Percentiles rank a stretch among this genome's conserved stretches.
These are phyloP conservation scores for Cephalopterus ornatus DNA, from an alignment of 2,113 vertebrate genomes.

Conservation along the genomic window DNA sequence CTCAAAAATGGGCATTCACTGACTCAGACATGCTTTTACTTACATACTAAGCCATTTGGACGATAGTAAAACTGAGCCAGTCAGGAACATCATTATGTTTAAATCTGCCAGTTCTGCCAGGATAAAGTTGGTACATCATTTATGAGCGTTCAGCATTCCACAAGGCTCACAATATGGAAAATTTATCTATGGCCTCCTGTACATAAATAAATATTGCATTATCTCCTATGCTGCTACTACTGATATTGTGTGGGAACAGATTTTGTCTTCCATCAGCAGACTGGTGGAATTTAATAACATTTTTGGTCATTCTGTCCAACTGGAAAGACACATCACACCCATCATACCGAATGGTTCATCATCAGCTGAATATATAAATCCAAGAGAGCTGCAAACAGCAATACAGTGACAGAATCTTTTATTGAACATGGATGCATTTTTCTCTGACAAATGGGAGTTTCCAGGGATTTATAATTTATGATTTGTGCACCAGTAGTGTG, in stretches of 20 bases:
- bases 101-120: conserved; percentile 52
- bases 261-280: conserved; percentile 59
- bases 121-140: conserved; percentile 61
- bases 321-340: conserved; percentile 55
- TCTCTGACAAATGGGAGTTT: conserved; percentile 10
- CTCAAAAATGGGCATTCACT: conserved; percentile 56
- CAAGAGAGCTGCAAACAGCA: conserved; percentile 34
- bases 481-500: not conserved
- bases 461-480: conserved; percentile 5
- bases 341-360: conserved; percentile 35
- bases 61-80: conserved; percentile 54
- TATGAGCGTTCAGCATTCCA: conserved; percentile 38
- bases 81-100: conserved; percentile 36
- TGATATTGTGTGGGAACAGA: conserved; percentile 48
- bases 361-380: conserved; percentile 51
- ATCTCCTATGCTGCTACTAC: conserved; percentile 21
- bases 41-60: conserved; percentile 56
- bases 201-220: conserved; percentile 66
- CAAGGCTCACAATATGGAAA: conserved; percentile 61
- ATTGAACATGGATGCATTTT: conserved; percentile 23
- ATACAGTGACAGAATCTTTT: conserved; percentile 29
- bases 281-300: conserved; percentile 62
- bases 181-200: conserved; percentile 36
- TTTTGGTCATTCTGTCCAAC: conserved; percentile 57
- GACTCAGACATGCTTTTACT: conserved; percentile 41